These are phyloP conservation scores for Clanis bilineata DNA, from an alignment of 2,888 invertebrate species.

Conservation along the genomic window DNA sequence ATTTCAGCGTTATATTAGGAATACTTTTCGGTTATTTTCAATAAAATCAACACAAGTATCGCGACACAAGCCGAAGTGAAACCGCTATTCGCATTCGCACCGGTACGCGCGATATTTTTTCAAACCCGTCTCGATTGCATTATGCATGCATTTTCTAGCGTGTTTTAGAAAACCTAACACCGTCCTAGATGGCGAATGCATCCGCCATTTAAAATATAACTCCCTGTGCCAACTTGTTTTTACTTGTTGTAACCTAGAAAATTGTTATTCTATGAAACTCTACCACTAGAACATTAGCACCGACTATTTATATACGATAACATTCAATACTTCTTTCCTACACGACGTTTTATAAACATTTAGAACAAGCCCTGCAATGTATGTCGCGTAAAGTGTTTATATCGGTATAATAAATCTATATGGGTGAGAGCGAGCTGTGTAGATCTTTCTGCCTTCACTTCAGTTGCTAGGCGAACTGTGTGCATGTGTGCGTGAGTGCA, in stretches of 20 bases:
- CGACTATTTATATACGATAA: neutral
- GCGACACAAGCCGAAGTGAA: neutral
- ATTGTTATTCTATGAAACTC: constrained; percentile 60
- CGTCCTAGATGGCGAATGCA: constrained; percentile 63
- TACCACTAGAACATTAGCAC: constrained; percentile 29
- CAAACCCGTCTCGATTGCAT: constrained; percentile 11
- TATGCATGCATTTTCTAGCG: constrained; percentile 54
- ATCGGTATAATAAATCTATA: constrained; percentile 34
- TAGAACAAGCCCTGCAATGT: constrained; percentile 35
- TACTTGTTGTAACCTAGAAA: constrained; percentile 71
- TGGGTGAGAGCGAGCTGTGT: constrained; percentile 43
- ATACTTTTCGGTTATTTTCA: neutral
- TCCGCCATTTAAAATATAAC: constrained; percentile 68
- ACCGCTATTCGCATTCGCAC: neutral
- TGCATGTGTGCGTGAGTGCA: constrained; percentile 69
- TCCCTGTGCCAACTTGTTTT: constrained; percentile 64
- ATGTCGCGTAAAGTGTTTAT: constrained; percentile 17
- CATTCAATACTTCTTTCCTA: constrained; percentile 34
- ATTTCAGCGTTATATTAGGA: no score
- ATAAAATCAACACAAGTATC: no score
- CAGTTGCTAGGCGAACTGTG: constrained; percentile 65
- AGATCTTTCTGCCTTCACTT: constrained; percentile 76
- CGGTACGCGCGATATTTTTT: neutral
- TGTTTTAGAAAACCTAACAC: constrained; percentile 61
- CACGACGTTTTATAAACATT: accelerated